Conservation (phyloP, 1,140 invertebrate species). For the Pissodes strobi region DNA sequence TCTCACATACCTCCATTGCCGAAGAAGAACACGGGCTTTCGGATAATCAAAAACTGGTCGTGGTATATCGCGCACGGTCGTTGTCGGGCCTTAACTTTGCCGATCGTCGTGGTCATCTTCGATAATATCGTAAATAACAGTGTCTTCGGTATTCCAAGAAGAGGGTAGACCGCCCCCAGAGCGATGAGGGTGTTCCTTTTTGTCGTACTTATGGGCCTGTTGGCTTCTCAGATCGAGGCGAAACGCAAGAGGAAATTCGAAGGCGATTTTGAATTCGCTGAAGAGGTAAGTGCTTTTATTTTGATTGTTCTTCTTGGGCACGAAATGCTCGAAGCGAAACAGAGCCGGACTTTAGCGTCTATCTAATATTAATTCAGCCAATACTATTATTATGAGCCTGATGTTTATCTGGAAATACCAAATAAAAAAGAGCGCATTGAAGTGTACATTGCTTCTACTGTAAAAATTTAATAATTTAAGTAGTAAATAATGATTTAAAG, state of each 20-base stretch:
- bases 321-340: no score
- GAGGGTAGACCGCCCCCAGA: background rate
- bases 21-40: constrained; percentile 1
- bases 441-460: no score
- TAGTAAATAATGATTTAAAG: no score
- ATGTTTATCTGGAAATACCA: no score
- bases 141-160: background rate
- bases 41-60: constrained; percentile 10
- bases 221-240: constrained; percentile 56
- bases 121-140: constrained; percentile 2
- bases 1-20: no score
- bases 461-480: no score
- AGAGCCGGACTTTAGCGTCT: no score
- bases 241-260: constrained; percentile 68
- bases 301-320: no score
- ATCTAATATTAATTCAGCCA: no score
- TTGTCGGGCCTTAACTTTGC: background rate
- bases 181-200: constrained; percentile 53
- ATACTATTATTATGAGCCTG: no score
- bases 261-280: constrained; percentile 71
- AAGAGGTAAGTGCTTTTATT: constrained; percentile 70
- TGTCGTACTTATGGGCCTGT: constrained; percentile 55
- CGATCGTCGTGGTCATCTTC: constrained; percentile 1
- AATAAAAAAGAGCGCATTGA: no score
- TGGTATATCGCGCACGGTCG: background rate